phyloP scores from a whole-genome alignment of 1,140 invertebrate species.

The Atta cephalotes region DNA sequence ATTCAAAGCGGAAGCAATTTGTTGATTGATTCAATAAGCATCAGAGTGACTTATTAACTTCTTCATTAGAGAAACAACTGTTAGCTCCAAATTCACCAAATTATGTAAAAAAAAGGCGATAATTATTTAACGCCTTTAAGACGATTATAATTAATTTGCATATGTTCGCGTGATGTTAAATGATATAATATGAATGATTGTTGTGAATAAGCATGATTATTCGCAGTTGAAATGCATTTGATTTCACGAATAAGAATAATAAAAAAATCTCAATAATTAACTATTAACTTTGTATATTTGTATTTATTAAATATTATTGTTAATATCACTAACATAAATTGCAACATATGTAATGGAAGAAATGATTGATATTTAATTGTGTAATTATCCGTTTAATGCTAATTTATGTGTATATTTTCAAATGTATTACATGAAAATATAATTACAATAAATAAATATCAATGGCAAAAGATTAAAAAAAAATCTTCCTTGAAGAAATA shows the following conservation, averaged over 20 bases:
- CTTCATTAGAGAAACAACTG: constrained; percentile 36
- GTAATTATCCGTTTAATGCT: neutral
- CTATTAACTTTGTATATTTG: neutral
- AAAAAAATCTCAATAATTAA: neutral
- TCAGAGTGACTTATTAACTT: constrained; percentile 38
- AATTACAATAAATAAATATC: neutral
- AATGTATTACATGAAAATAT: neutral
- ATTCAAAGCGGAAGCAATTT: constrained; percentile 54
- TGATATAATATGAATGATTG: constrained; percentile 45
- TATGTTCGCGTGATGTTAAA: neutral
- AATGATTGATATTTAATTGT: constrained; percentile 10
- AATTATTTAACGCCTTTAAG: neutral
- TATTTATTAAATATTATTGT: neutral
- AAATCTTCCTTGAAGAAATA: neutral
- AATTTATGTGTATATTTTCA: neutral
- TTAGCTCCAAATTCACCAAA: constrained; percentile 33
- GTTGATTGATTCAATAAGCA: constrained; percentile 39
- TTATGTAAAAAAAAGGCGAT: constrained; percentile 8
- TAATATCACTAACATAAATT: neutral
- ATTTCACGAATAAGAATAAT: neutral
- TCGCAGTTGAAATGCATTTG: neutral
- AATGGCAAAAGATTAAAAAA: neutral
- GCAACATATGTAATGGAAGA: neutral
- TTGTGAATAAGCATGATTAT: constrained; percentile 2
- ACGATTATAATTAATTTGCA: constrained; percentile 29